These are phyloP conservation scores for Gymnocheta viridis DNA, from an alignment of 2,888 invertebrate species.

Conservation along the genomic window DNA sequence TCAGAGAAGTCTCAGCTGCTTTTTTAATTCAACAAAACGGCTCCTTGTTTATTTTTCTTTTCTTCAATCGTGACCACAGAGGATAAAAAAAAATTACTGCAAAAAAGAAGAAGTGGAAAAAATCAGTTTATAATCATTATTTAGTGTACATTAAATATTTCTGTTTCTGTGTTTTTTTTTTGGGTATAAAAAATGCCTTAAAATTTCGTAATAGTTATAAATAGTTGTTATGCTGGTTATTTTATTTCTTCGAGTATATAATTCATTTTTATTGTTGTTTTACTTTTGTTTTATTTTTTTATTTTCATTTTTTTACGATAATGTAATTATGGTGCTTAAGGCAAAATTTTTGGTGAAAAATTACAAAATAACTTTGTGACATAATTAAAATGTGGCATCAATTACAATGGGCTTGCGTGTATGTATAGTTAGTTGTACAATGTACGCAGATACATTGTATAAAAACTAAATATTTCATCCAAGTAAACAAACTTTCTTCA, in stretches of 20 bases:
- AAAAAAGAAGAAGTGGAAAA: constrained; percentile 45
- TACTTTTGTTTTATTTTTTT: constrained; percentile 13
- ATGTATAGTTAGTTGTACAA: too few species aligned
- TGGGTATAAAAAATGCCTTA: constrained; percentile 56
- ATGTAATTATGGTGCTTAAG: constrained; percentile 70
- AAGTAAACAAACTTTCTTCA: constrained; percentile 30
- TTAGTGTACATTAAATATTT: constrained; percentile 63
- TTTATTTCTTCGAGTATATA: constrained; percentile 69
- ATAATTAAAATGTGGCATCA: constrained; percentile 70
- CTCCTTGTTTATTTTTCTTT: constrained; percentile 41
- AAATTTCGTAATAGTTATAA: constrained; percentile 72
- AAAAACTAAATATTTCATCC: constrained; percentile 6
- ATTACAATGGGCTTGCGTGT: constrained; percentile 58
- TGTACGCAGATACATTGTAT: neutral
- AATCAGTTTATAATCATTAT: constrained; percentile 68
- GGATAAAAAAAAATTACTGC: constrained; percentile 38
- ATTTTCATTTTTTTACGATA: constrained; percentile 64
- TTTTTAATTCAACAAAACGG: constrained; percentile 31
- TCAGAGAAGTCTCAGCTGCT: constrained; percentile 29
- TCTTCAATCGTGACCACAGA: constrained; percentile 58
- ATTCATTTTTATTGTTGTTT: constrained; percentile 29
- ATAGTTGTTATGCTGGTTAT: constrained; percentile 69
- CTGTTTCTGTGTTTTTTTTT: neutral
- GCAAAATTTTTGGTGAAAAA: constrained; percentile 68
- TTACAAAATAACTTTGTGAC: constrained; percentile 67